These are phyloP conservation scores for Siniperca undulata DNA, from an alignment of 2,797 vertebrate species.

Conservation along the genomic window DNA sequence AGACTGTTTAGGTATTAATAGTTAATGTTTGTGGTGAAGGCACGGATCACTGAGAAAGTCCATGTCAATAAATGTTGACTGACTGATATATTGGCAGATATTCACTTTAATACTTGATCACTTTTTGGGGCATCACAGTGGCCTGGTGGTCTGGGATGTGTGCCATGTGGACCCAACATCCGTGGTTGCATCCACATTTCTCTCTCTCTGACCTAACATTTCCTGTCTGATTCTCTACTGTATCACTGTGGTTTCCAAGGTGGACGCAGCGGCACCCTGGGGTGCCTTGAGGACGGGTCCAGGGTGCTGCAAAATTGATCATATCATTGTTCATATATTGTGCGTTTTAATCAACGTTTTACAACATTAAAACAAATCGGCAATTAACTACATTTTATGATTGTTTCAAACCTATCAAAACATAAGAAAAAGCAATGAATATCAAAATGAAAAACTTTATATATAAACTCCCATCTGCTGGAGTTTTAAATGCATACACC, in stretches of 20 bases:
- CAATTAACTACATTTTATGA: no score
- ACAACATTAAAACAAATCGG: no score
- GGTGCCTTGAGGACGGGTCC: neutral
- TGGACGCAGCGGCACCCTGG: no score
- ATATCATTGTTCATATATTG: no score
- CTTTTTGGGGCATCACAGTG: neutral
- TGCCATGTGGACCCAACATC: neutral
- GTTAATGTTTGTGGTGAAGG: conserved; percentile 5
- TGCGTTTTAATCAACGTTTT: no score
- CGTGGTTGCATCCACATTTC: neutral
- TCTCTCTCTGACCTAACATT: neutral
- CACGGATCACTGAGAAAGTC: neutral
- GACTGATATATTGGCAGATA: neutral
- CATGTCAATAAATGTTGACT: neutral
- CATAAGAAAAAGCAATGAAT: no score
- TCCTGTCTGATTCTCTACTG: neutral
- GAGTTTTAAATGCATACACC: no score
- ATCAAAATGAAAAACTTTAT: no score
- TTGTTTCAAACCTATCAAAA: no score
- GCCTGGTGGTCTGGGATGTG: neutral
- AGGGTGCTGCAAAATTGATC: neutral
- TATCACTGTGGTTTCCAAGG: neutral
- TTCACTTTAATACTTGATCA: neutral
- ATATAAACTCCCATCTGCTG: no score
- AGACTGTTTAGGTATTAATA: neutral